Conservation (phyloP, 2,888 invertebrate genomes). For the Leptinotarsa peninsularis region DNA sequence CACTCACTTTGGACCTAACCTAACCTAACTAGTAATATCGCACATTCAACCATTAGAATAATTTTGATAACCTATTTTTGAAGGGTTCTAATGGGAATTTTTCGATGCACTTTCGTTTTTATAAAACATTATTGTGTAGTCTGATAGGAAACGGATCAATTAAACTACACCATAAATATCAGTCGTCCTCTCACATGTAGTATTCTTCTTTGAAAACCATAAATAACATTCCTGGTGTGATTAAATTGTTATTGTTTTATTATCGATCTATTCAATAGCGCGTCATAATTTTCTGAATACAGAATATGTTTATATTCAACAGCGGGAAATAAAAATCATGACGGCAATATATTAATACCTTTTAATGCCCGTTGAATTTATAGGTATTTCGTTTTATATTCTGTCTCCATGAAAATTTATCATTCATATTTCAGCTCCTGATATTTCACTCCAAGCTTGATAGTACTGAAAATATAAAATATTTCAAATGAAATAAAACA, state of each 20-base stretch:
- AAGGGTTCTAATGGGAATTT: neutral
- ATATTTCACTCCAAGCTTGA: too few species aligned
- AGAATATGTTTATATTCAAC: neutral
- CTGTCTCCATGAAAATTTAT: too few species aligned
- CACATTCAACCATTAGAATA: neutral
- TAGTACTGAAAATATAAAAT: too few species aligned
- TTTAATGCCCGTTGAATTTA: too few species aligned
- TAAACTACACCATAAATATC: neutral
- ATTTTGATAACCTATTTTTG: neutral
- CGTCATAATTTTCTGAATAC: conserved; percentile 6
- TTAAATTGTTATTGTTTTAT: conserved; percentile 19
- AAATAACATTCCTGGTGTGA: conserved; percentile 17
- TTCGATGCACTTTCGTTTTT: conserved; percentile 1
- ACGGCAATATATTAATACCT: too few species aligned
- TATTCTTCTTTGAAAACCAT: conserved; percentile 9
- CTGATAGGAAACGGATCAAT: conserved; percentile 12
- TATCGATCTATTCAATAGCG: conserved; percentile 6
- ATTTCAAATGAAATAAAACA: too few species aligned
- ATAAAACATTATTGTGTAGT: conserved; percentile 8
- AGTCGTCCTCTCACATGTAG: neutral
- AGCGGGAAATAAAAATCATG: conserved; percentile 8
- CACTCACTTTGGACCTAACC: too few species aligned
- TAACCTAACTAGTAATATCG: too few species aligned
- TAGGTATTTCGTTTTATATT: too few species aligned
- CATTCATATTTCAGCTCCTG: too few species aligned